Evolutionary conservation across 2,113 vertebrate genomes (phyloP).

Genomic region (Pluvialis apricaria): DNA sequence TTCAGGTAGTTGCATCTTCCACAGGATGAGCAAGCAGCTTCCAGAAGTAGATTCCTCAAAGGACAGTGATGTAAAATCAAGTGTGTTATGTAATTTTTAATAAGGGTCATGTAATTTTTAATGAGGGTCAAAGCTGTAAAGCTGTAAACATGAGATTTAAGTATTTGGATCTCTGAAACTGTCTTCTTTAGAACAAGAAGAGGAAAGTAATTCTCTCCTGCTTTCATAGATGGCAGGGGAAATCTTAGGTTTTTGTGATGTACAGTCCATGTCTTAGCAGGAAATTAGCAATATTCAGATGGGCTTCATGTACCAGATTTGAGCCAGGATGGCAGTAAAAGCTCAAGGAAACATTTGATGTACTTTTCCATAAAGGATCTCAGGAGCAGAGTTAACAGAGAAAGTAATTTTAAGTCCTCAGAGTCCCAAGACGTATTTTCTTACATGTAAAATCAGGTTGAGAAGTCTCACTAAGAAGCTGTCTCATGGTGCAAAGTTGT

Average conservation of each 20-base stretch:
- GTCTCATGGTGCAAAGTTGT: background rate
- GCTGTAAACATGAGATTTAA: background rate
- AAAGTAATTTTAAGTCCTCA: constrained; percentile 1
- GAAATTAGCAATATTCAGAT: constrained; percentile 19
- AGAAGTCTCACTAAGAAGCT: constrained; percentile 15
- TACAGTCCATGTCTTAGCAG: background rate
- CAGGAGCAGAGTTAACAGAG: constrained; percentile 13
- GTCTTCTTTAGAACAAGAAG: background rate
- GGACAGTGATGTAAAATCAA: background rate
- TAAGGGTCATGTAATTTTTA: constrained; percentile 5
- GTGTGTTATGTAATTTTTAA: background rate
- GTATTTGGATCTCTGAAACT: background rate
- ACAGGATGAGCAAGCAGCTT: background rate
- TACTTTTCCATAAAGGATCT: constrained; percentile 19
- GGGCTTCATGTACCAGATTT: background rate
- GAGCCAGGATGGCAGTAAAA: constrained; percentile 14
- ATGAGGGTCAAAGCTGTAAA: background rate
- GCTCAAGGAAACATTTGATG: background rate
- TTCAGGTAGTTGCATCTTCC: background rate
- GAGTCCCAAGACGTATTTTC: background rate
- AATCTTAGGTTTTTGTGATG: background rate
- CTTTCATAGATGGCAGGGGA: background rate
- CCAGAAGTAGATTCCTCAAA: background rate
- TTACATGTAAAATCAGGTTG: background rate
- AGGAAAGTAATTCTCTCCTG: background rate